Base-by-base conservation (phyloP, 2,797 vertebrate genomes). In the Tenualosa ilisha region DNA sequence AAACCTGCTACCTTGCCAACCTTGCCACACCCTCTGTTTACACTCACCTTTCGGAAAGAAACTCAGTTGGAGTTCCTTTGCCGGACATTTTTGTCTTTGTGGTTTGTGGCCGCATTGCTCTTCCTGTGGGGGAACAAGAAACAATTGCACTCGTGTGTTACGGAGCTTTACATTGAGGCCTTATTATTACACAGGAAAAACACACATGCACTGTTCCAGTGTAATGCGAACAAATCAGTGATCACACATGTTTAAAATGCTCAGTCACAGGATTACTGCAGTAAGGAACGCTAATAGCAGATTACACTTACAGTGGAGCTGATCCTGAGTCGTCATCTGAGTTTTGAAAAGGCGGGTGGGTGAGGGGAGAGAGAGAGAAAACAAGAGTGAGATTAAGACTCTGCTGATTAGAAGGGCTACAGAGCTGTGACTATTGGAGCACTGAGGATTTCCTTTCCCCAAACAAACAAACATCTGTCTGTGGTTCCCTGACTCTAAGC, bases 241-340 rank as follows among this genome's bases (percentile, higher is more conserved):
- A 56, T 22, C 17, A n/a, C 37, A 20, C 37, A 75, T 75, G 37
- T 75, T 75, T 20, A 37, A 75, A 75, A 75, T 75, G 68, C 37
- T 43, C 68, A 43, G 37, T 43, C 13, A 13, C 37, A 37, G 68
- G 31, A 40, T 75, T 40, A 37, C 22, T 37, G 68, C 68, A 15
- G 68, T 20, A 43, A 43, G 13, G 37, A 75, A 40, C 37, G 17
- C 68, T 43, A 75, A 75, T 43, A 75, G 68, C 40, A 37, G 68
- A 75, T 75, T 75, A 75, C 89, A 98, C 98, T 99, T 93, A 99
- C 98, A 99, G 93, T 0, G 98, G 98, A 72, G 97, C 97, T 37
- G 97, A 93, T 81, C 97, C 97, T 93, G 96, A 96, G 92, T 98
- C 97, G 0, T 99, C 98, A 85, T 99, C 98, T 99, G 93, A 59